phyloP scores from a whole-genome alignment of 2,888 invertebrate genomes.

The Hirtodrosophila duncani region DNA sequence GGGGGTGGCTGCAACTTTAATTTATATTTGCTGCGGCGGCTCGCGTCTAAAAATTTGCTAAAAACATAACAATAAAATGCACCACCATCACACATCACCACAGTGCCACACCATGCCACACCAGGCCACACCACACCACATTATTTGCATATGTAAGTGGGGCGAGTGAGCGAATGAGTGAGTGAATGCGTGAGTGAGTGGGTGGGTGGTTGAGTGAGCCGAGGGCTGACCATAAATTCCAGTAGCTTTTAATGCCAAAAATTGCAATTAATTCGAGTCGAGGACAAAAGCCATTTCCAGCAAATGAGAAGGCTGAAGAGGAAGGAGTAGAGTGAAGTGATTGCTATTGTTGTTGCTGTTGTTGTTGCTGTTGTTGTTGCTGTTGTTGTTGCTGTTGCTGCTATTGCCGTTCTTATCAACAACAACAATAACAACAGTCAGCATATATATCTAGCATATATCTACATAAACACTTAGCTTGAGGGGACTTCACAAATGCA shows the following conservation, averaged over 20 bases:
- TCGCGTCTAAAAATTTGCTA: slow-evolving; percentile 34
- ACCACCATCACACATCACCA: slow-evolving; percentile 6
- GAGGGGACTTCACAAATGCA: too few species aligned
- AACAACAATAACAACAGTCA: too few species aligned
- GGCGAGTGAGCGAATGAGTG: neutral
- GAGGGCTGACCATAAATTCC: slow-evolving; percentile 70
- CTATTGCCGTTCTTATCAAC: too few species aligned
- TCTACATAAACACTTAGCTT: too few species aligned
- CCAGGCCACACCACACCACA: slow-evolving; percentile 24
- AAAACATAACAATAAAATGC: slow-evolving; percentile 10
- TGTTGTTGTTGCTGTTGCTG: slow-evolving; percentile 28
- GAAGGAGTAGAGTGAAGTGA: too few species aligned
- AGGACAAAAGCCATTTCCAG: too few species aligned
- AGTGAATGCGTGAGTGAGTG: neutral
- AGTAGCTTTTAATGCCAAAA: slow-evolving; percentile 34
- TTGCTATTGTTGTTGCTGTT: slow-evolving; percentile 4
- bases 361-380: slow-evolving; percentile 16
- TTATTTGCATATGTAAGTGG: slow-evolving; percentile 39
- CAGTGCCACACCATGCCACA: slow-evolving; percentile 4
- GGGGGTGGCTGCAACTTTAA: too few species aligned
- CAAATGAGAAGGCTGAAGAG: too few species aligned
- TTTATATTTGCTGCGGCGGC: too few species aligned
- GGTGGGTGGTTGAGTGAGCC: slow-evolving; percentile 11
- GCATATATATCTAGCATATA: too few species aligned
- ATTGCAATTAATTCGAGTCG: slow-evolving; percentile 29